A percentile compares a stretch with the other conserved stretches of the same genome.
Evolutionary conservation across 1,140 invertebrate species (phyloP).

Genomic region (Bombus confusus): DNA sequence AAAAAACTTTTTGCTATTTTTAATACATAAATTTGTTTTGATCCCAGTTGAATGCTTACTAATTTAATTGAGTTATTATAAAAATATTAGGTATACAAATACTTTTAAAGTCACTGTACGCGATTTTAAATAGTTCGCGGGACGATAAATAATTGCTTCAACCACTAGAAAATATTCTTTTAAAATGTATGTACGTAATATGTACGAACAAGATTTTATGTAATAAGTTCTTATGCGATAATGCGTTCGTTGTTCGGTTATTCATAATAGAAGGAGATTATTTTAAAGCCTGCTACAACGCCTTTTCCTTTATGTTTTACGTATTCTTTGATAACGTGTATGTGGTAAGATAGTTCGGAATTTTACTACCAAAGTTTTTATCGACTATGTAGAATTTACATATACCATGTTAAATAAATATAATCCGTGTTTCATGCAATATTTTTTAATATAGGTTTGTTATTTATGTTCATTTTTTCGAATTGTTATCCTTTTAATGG

Average conservation of each 20-base stretch:
- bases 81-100: not conserved
- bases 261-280: not conserved
- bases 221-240: not conserved
- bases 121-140: conserved; percentile 10
- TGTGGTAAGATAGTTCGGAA: not conserved
- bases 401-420: not conserved
- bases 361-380: not conserved
- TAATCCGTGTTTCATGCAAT: too few species aligned
- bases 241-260: not conserved
- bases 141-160: conserved; percentile 5
- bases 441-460: not conserved
- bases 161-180: too few species aligned
- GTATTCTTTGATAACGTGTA: not conserved
- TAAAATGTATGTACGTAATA: not conserved
- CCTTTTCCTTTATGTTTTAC: not conserved
- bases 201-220: not conserved
- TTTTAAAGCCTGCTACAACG: not conserved
- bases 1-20: not conserved
- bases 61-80: not conserved
- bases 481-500: not conserved
- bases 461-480: not conserved
- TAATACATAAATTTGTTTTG: not conserved
- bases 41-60: not conserved
- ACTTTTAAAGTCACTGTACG: not conserved
- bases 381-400: not conserved